Base-by-base conservation (phyloP, 2,797 vertebrate species). In the Smutsia temminckii region DNA sequence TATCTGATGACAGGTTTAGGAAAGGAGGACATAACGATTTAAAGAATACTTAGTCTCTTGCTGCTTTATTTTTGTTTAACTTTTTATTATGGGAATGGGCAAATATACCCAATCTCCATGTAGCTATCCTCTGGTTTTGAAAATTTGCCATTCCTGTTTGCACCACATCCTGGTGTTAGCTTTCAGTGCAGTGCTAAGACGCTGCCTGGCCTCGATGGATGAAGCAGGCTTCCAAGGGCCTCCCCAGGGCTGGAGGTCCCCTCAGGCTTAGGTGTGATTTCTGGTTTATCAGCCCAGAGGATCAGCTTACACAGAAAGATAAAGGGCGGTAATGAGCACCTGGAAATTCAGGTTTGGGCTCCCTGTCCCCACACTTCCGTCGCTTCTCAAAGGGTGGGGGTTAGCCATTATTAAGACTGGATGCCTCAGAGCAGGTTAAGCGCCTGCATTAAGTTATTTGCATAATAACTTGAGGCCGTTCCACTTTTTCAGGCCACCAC, bases 341-440 rank as follows among this genome's bases (percentile, higher is more conserved):
- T 95, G 64, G 96, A 96, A 95, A 92, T 95, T 97, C 97, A 91
- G 85, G 96, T 88, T 85, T 46, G 83, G 93, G 81, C 88, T 91
- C 77, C 32, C 64, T 68, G n/a, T 86, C 55, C 7, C 0, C 71
- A 69, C 23, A 53, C 49, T 72, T 40, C 40, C 86, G 94, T 86
- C 95, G 57, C 75, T 89, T 88, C 84, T 94, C 55, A 21, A 32
- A 63, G 91, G 69, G 78, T 37, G 59, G 64, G 66, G 53, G 72
- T 49, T 42, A 34, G 68, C 75, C 93, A 46, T 66, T 37, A n/a
- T 74, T 63, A 83, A 85, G 85, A 53, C 1, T 2, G 95, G 78
- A 29, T 64, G 87, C 87, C 89, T 63, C 75, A 53, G 16, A 91
- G 86, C 94, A 90, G 87, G 81, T 75, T 92, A 88, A 78, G 80